Percentiles rank a stretch among this genome's conserved stretches.
Evolutionary conservation across 1,140 invertebrate genomes (phyloP).

Genomic region (Apis florea): DNA sequence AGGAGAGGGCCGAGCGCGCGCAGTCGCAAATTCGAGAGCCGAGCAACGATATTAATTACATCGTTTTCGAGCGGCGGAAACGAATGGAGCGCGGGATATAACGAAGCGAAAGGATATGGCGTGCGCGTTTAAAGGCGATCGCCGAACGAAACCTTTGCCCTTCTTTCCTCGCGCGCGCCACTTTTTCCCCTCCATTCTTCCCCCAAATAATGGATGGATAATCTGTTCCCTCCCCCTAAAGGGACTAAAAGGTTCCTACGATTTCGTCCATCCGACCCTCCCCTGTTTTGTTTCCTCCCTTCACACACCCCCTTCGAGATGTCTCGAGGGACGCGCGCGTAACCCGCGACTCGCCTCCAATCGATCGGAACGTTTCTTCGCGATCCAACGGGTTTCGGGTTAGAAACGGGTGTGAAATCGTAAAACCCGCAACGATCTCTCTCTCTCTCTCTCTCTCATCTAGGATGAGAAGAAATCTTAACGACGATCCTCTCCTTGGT

Average conservation of each 20-base stretch:
- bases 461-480: background rate
- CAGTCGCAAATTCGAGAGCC: conserved; percentile 68
- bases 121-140: conserved; percentile 24
- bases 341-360: background rate
- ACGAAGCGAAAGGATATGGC: conserved; percentile 23
- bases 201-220: conserved; percentile 66
- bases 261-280: conserved; percentile 40
- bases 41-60: conserved; percentile 68
- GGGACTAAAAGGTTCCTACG: conserved; percentile 66
- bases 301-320: conserved; percentile 2
- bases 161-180: no score
- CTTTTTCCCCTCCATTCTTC: background rate
- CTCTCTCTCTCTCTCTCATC: background rate
- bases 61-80: conserved; percentile 54
- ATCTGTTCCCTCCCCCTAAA: conserved; percentile 64
- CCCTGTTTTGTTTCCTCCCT: background rate
- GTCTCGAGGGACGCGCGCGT: background rate
- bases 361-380: no score
- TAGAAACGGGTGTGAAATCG: no score
- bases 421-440: no score
- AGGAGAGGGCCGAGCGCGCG: conserved; percentile 56
- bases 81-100: conserved; percentile 44
- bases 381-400: no score
- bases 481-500: background rate
- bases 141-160: background rate